These are phyloP conservation scores for Huso huso DNA, from an alignment of 2,797 vertebrate species.

Conservation along the genomic window DNA sequence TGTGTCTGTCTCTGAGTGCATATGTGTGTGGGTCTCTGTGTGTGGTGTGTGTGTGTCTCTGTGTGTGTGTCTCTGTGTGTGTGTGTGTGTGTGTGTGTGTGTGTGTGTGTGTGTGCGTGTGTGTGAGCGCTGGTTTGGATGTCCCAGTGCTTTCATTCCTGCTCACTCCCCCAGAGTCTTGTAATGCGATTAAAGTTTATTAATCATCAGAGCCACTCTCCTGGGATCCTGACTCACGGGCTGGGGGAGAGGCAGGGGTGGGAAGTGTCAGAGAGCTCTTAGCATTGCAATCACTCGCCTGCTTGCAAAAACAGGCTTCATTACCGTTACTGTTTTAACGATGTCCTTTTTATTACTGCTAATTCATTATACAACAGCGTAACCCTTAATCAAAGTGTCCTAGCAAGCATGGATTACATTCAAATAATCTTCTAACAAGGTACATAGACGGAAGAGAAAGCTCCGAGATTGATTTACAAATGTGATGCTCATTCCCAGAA, in stretches of 20 bases:
- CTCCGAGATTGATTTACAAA: too few species aligned
- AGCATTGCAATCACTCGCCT: slow-evolving; percentile 40
- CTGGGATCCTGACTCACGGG: slow-evolving; percentile 65
- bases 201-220: slow-evolving; percentile 72
- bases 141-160: slow-evolving; percentile 62
- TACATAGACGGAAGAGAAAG: too few species aligned
- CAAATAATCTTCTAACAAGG: too few species aligned
- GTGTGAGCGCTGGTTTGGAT: slow-evolving; percentile 45
- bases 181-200: slow-evolving; percentile 77
- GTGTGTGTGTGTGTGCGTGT: slow-evolving; percentile 48
- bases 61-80: neutral
- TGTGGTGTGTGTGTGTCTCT: neutral
- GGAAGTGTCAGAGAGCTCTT: slow-evolving; percentile 65
- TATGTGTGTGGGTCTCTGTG: neutral
- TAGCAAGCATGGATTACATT: too few species aligned
- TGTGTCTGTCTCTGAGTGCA: too few species aligned
- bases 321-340: too few species aligned
- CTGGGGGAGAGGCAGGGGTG: slow-evolving; percentile 56
- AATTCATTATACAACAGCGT: too few species aligned
- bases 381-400: too few species aligned
- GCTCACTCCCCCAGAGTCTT: slow-evolving; percentile 65
- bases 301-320: too few species aligned
- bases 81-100: slow-evolving; percentile 38
- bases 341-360: too few species aligned
- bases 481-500: too few species aligned